Base-by-base conservation (phyloP, 1,140 invertebrate species). In the Tachypleus tridentatus region DNA sequence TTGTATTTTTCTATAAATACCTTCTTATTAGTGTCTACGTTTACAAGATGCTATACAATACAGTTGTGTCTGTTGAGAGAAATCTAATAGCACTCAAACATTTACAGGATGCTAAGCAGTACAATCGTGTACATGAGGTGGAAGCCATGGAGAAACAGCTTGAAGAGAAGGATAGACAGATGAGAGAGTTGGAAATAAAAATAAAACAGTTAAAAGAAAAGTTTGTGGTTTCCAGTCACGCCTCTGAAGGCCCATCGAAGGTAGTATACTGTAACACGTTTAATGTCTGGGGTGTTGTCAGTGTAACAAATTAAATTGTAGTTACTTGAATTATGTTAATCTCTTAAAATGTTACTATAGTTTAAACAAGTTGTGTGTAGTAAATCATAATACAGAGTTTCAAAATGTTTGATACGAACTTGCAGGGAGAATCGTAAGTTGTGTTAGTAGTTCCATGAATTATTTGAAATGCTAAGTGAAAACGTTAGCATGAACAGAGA, bases 41-140 rank as follows among this genome's bases (percentile, higher is more conserved):
- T 61, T 52, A 56, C 51, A 29, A n/a, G 49, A 48, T 4, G 53
- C 4, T 11, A 47, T 4, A 60, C 11, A 60, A 51, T 49, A 59
- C 5, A 53, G 6, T 47, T 4, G 9, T 50, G 49, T 7, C 7
- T 63, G 5, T 8, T 5, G 51, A 51, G 49, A 49, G 1, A 1
- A 61, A 47, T 57, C 29, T 62, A 47, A 48, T 61, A 11, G 51
- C 49, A 53, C 9, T 62, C 50, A 8, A 52, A n/a, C 4, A 60
- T 53, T 61, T 51, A 9, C 48, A 62, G 52, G 62, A 56, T 48
- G 51, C 62, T 9, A 88, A 67, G 86, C 85, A 71, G 87, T 87
- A 70, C 81, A 86, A 62, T 74, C 88, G 1, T 81, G 82, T 68
- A 69, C 80, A 4, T 82, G 84, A 67, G 76, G 85, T 3, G 84